Base-by-base conservation (phyloP, 2,797 vertebrate genomes). In the Ctenochaetus hawaiiensis region DNA sequence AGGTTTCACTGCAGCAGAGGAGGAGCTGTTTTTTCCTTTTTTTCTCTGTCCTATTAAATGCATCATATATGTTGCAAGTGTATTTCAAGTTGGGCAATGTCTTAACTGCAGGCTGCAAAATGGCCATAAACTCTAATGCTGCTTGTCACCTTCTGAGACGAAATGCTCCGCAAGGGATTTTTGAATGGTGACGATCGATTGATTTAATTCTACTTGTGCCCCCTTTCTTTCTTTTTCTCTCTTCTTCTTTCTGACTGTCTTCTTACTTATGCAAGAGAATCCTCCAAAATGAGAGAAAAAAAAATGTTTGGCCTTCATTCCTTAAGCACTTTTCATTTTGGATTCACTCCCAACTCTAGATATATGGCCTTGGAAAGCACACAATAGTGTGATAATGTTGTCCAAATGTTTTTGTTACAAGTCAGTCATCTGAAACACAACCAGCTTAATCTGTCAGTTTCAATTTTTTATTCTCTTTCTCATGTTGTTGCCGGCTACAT, bases 51-150 rank as follows among this genome's bases (percentile, higher is more conserved):
- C 77, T 82, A 89, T 90, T 82, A 81, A 83, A 86, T 77, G 59
- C 77, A 80, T 89, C 65, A 57, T 73, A 4, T 88, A 71, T 61
- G 72, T 85, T 78, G 72, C 23, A 13, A 68, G 70, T 82, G 47
- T 70, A 72, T 85, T 84, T 76, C 51, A 65, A 70, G 62, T 78
- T 47, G 53, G 67, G 70, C 59, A 41, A 76, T 41, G 70, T 68
- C 34, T 81, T 78, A 76, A 83, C 83, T 65, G 57, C 67, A 76
- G 89, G 90, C 90, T 92, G 85, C 77, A 72, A 75, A 85, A 90
- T 83, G 78, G 90, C 91, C 89, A 87, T 87, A 80, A 89, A 89
- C 77, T 87, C 43, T 86, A 88, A 88, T 78, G 90, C 82, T 94
- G 90, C 92, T 93, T 88, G 82, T 88, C 81, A 79, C 82, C 78